Conservation (phyloP, 37 sponge, comb jelly and placozoan genomes). For the Spongilla lacustris region DNA sequence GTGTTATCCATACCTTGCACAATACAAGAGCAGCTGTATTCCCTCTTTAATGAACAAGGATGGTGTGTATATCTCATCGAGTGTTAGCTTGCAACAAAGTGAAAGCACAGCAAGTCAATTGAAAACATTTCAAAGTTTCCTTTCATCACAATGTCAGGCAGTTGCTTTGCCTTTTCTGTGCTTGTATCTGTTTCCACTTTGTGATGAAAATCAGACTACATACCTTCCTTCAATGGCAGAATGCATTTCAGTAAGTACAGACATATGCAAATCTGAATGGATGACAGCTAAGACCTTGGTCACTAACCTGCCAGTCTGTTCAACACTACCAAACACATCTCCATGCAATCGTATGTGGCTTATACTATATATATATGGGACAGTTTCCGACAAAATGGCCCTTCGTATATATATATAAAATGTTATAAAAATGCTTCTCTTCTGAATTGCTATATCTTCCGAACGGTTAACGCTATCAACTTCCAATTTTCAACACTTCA, state of each 20-base stretch:
- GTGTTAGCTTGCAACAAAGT: not conserved
- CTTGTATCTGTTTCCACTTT: not conserved
- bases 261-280: not conserved
- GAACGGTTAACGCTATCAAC: no score
- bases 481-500: no score
- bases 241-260: not conserved
- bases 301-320: not conserved
- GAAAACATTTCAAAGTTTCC: not conserved
- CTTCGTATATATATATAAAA: no score
- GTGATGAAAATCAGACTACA: not conserved
- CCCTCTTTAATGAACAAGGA: not conserved
- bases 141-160: not conserved
- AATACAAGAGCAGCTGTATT: not conserved
- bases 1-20: not conserved
- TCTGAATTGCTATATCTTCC: no score
- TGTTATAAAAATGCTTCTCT: no score
- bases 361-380: no score
- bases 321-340: not conserved
- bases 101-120: not conserved
- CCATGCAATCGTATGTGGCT: not conserved
- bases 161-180: not conserved
- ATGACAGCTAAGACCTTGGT: not conserved
- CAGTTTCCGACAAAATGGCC: no score
- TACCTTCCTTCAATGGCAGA: not conserved
- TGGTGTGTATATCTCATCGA: not conserved